These are phyloP conservation scores for Dicerorhinus sumatrensis DNA, from an alignment of 2,113 vertebrate species.

Conservation along the genomic window DNA sequence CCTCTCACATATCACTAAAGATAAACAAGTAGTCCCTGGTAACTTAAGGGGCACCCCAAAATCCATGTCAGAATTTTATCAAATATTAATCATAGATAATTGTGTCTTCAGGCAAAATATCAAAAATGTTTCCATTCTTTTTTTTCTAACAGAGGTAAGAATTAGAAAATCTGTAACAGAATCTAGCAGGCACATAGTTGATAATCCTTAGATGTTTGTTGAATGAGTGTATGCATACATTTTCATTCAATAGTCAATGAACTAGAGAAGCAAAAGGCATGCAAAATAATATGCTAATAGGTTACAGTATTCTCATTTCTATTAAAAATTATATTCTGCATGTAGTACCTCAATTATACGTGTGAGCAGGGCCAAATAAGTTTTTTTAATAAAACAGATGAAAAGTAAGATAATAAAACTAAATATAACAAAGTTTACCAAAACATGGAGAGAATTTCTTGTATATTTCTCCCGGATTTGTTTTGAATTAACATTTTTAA, in stretches of 20 bases:
- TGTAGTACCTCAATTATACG: not conserved
- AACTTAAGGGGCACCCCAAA: not conserved
- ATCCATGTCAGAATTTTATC: constrained; percentile 9
- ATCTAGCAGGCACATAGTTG: not conserved
- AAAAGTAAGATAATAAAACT: not conserved
- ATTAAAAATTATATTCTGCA: not conserved
- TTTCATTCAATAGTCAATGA: not conserved
- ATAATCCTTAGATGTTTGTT: not conserved
- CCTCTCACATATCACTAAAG: not conserved
- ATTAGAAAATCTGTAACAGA: not conserved
- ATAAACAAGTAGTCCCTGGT: not conserved
- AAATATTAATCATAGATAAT: constrained; percentile 62
- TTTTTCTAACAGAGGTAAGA: not conserved
- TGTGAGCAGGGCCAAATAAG: not conserved
- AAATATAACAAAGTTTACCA: not conserved
- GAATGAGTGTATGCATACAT: not conserved
- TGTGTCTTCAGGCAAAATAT: constrained; percentile 37
- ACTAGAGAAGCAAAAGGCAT: not conserved
- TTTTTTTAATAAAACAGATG: not conserved
- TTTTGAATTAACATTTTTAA: not conserved
- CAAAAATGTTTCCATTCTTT: not conserved
- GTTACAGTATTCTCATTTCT: not conserved
- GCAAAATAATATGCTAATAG: not conserved
- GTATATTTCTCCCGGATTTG: not conserved
- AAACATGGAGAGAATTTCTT: not conserved